Base-by-base conservation (phyloP, 2,888 invertebrate species). In the Cepaea hortensis region DNA sequence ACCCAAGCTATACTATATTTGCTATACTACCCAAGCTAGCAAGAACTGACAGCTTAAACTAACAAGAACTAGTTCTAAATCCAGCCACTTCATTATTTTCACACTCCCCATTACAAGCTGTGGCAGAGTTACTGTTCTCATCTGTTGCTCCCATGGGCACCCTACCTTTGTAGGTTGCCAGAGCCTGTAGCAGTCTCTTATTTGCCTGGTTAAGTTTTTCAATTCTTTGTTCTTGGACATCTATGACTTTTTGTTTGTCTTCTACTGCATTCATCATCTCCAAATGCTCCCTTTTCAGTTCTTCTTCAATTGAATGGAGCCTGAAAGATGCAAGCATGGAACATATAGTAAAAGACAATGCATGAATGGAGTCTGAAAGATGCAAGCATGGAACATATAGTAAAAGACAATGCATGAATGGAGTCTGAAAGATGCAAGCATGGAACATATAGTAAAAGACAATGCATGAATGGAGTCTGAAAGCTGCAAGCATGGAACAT, bases 231-330 rank as follows among this genome's bases (percentile, higher is more conserved):
- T 95, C 95, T 96, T 97, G 97, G 89, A 97, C 97, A 93, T 97
- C 97, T 92, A 98, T 97, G 91, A 97, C 97, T 90, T 97, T 96
- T 95, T 97, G 97, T 95, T 98, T 98, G 95, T 97, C 97, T 87
- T 97, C 96, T 89, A 97, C 95, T 85, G 97, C 96, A 90, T 96
- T 96, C 88, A 97, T 97, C 97, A 97, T 97, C 95, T 97, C 97
- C 92, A 97, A 96, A 93, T 98, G 97, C 92, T 98, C 97, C 90
- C 96, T 96, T 85, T 97, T 96, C 90, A 97, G 95, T 94, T 97
- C 97, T 94, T 97, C 97, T 95, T 98, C 97, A 92, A 97, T 97
- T 92, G 96, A 96, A 92, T 97, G 96, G 94, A 98, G 96, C 90
- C 95, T 95, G 48, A 68, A 68, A 68, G 13, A 20, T 68, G 35